A percentile compares a stretch with the other conserved stretches of the same genome.
Evolutionary conservation across 2,888 invertebrate genomes (phyloP).

Genomic region (Dicranocentrus wangi): DNA sequence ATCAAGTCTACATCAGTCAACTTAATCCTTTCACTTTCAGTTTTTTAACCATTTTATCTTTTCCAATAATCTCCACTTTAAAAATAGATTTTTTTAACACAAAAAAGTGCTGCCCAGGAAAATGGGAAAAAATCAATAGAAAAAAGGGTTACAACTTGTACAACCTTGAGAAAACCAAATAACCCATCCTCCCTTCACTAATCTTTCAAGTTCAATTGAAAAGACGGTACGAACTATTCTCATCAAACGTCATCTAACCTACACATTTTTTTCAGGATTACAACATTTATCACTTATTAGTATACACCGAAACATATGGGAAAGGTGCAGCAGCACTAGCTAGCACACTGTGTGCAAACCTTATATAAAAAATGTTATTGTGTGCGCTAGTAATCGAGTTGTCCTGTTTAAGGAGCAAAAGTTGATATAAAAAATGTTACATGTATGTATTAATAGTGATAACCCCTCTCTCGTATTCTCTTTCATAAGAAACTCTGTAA

Average conservation of each 20-base stretch:
- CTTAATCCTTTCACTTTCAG: constrained; percentile 58
- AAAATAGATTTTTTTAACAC: constrained; percentile 51
- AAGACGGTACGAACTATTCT: constrained; percentile 12
- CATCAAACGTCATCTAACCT: constrained; percentile 26
- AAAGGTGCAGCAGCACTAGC: constrained; percentile 23
- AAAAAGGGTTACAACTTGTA: constrained; percentile 57
- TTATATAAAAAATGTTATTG: constrained; percentile 4
- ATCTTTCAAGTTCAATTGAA: constrained; percentile 17
- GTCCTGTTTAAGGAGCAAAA: neutral
- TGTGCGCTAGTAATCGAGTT: neutral
- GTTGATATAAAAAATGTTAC: neutral
- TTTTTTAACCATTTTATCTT: constrained; percentile 27
- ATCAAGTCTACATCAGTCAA: neutral
- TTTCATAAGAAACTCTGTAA: no score
- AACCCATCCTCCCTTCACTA: neutral
- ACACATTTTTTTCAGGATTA: constrained; percentile 8
- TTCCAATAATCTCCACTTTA: constrained; percentile 3
- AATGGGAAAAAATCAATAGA: constrained; percentile 47
- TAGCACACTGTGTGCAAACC: neutral
- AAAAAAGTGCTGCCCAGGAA: constrained; percentile 26
- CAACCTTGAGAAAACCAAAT: constrained; percentile 47
- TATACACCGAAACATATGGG: constrained; percentile 40
- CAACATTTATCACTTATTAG: constrained; percentile 12
- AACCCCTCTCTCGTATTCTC: no score
- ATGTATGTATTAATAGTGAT: no score